Percentiles rank a stretch among this genome's conserved stretches.
Conservation (phyloP, 2,797 vertebrate species). For the Microcaecilia unicolor region DNA sequence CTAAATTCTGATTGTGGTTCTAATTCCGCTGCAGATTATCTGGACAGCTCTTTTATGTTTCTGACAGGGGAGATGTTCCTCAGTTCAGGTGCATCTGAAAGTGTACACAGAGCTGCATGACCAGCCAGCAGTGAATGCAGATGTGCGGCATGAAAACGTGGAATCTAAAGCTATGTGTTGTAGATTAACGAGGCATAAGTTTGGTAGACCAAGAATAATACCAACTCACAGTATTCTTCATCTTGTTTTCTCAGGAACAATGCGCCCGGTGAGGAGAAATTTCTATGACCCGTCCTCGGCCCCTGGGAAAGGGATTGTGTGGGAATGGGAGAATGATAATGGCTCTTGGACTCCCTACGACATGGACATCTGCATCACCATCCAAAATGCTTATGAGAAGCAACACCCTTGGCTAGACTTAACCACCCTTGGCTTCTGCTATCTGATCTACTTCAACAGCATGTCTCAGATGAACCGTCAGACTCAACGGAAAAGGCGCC, state of each 20-base stretch:
- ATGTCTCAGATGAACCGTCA: constrained; percentile 94
- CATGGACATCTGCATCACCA: constrained; percentile 94
- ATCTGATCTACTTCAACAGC: constrained; percentile 91
- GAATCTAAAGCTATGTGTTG: background rate
- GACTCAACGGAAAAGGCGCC: constrained; percentile 80
- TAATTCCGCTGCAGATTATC: too few species aligned
- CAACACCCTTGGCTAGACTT: constrained; percentile 96
- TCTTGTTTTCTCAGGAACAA: constrained; percentile 64
- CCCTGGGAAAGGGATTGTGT: constrained; percentile 88
- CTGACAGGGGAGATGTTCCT: too few species aligned
- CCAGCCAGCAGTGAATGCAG: background rate
- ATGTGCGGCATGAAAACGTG: background rate
- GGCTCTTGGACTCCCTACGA: constrained; percentile 90
- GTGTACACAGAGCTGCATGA: too few species aligned
- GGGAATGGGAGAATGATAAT: constrained; percentile 93
- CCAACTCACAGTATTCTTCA: too few species aligned
- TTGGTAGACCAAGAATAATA: too few species aligned
- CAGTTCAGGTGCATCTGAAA: too few species aligned
- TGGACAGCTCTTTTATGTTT: too few species aligned
- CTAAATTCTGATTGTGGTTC: too few species aligned
- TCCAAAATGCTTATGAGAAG: constrained; percentile 96
- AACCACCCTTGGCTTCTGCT: constrained; percentile 90
- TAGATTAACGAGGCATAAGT: too few species aligned
- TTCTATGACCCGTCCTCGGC: constrained; percentile 93
- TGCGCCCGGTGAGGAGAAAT: constrained; percentile 86